phyloP scores from a whole-genome alignment of 35 echinoderm and acorn worm genomes.

The Lytechinus pictus region DNA sequence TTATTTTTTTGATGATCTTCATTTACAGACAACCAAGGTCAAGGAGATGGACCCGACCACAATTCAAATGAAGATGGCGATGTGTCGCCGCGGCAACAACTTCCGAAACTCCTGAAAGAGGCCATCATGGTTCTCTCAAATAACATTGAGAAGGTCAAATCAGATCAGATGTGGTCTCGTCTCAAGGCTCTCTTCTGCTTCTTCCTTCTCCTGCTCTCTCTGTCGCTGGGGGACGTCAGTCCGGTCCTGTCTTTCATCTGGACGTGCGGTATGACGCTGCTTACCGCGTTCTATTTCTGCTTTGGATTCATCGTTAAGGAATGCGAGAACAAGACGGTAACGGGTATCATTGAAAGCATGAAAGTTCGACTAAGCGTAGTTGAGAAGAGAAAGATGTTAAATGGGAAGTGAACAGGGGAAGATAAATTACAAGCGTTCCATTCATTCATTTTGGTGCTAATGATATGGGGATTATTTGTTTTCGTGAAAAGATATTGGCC shows the following conservation, averaged over 20 bases:
- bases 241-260: not conserved
- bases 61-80: not conserved
- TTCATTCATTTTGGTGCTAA: too few relatives aligned
- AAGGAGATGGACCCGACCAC: not conserved
- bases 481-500: too few relatives aligned
- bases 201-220: not conserved
- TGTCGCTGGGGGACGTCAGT: not conserved
- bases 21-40: not conserved
- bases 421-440: not conserved
- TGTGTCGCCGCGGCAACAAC: not conserved
- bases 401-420: not conserved
- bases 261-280: not conserved
- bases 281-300: not conserved
- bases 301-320: not conserved
- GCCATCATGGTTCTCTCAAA: not conserved
- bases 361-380: not conserved
- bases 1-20: not conserved
- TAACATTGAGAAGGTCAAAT: not conserved
- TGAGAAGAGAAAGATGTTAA: not conserved
- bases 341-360: not conserved
- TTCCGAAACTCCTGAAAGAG: not conserved
- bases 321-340: not conserved
- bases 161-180: not conserved
- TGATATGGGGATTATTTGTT: too few relatives aligned
- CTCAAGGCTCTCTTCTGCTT: conserved; percentile 1